These are phyloP conservation scores for Drosophila histrio DNA, from an alignment of 2,888 invertebrate genomes.

Conservation along the genomic window DNA sequence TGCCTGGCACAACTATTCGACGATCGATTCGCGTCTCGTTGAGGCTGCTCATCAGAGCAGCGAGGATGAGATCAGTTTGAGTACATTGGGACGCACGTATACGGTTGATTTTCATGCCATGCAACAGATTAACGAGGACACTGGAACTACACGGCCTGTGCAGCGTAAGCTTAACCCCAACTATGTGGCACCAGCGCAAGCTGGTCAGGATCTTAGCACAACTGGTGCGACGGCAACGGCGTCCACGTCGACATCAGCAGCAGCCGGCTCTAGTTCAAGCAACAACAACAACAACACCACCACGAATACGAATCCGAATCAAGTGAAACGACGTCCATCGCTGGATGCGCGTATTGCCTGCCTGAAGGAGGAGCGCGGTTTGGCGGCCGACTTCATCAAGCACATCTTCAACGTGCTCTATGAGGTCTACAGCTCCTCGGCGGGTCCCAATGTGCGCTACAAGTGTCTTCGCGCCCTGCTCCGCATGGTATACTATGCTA, in stretches of 20 bases:
- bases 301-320: slow-evolving; percentile 9
- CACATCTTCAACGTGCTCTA: slow-evolving; percentile 97
- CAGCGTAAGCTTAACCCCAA: slow-evolving; percentile 91
- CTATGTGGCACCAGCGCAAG: slow-evolving; percentile 82
- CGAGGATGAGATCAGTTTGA: slow-evolving; percentile 97
- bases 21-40: slow-evolving; percentile 96
- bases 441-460: slow-evolving; percentile 98
- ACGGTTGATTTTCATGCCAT: slow-evolving; percentile 98
- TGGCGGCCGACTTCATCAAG: slow-evolving; percentile 89
- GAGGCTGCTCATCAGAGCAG: slow-evolving; percentile 97
- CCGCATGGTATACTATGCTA: slow-evolving; percentile 98
- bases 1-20: slow-evolving; percentile 96
- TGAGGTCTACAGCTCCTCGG: slow-evolving; percentile 99
- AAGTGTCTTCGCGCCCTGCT: slow-evolving; percentile 98
- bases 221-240: slow-evolving; percentile 39
- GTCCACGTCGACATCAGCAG: slow-evolving; percentile 9
- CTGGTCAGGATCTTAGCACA: slow-evolving; percentile 59
- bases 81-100: slow-evolving; percentile 96
- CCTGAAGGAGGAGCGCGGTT: slow-evolving; percentile 88
- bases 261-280: slow-evolving; percentile 29
- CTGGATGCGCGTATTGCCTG: slow-evolving; percentile 89
- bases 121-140: slow-evolving; percentile 99
- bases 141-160: slow-evolving; percentile 96
- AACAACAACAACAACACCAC: slow-evolving; percentile 21
- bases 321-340: slow-evolving; percentile 76